phyloP scores from a whole-genome alignment of 1,140 invertebrate species.

The Cryptotermes secundus region DNA sequence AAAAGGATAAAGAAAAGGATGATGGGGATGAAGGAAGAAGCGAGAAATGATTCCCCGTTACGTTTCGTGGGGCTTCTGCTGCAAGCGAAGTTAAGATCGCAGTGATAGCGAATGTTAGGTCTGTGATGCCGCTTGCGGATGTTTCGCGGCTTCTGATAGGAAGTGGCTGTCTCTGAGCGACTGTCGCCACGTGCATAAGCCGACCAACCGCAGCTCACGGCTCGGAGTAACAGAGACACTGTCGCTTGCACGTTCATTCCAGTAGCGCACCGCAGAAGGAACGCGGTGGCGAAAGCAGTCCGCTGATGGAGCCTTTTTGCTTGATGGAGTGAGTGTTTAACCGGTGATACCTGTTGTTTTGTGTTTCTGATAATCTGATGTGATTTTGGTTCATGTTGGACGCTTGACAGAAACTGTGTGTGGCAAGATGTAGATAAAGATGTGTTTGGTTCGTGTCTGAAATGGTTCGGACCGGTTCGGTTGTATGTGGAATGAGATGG shows the following conservation, averaged over 20 bases:
- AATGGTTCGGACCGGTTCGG: background rate
- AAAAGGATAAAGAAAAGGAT: too few relatives aligned
- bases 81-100: too few relatives aligned
- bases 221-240: background rate
- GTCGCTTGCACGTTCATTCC: background rate
- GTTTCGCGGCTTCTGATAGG: too few relatives aligned
- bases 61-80: too few relatives aligned
- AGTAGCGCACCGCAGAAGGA: slow-evolving; percentile 22
- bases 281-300: too few relatives aligned
- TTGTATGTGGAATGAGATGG: background rate
- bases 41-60: too few relatives aligned
- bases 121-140: too few relatives aligned
- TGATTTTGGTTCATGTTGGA: background rate
- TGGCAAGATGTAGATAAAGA: background rate
- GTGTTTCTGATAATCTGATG: too few relatives aligned
- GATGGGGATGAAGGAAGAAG: too few relatives aligned
- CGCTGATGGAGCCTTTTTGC: background rate
- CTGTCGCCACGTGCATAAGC: background rate
- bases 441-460: background rate
- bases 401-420: background rate
- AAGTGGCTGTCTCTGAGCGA: too few relatives aligned
- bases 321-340: background rate
- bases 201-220: background rate
- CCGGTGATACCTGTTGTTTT: background rate
- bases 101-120: too few relatives aligned